phyloP scores from a whole-genome alignment of 2,888 invertebrate genomes.

The Lepeophtheirus nordmannii region DNA sequence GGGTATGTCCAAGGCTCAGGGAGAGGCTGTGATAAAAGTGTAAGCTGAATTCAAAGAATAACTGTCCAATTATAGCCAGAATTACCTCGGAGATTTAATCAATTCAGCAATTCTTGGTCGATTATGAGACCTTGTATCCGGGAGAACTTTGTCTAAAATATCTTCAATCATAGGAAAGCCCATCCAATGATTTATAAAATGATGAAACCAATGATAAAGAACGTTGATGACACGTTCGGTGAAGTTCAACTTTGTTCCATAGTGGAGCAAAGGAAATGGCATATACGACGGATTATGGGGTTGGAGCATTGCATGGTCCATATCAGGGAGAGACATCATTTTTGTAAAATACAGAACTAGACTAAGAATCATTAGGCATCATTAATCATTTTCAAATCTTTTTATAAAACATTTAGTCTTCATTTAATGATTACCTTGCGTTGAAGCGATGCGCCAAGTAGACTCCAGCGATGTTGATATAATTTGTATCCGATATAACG shows the following conservation, averaged over 20 bases:
- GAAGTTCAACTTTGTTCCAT: not conserved
- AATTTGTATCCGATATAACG: not conserved
- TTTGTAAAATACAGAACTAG: not conserved
- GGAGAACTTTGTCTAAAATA: not conserved
- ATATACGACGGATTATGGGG: constrained; percentile 6
- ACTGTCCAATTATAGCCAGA: not conserved
- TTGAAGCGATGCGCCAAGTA: not conserved
- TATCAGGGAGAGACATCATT: not conserved
- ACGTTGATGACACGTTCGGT: not conserved
- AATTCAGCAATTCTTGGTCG: not conserved
- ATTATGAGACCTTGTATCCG: not conserved
- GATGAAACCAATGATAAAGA: not conserved
- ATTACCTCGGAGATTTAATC: constrained; percentile 1
- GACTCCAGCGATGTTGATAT: not conserved
- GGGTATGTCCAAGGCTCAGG: constrained; percentile 5
- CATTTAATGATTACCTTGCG: not conserved
- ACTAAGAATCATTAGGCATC: not conserved
- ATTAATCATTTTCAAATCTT: too few relatives aligned
- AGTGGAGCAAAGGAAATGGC: not conserved
- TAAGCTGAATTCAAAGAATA: too few relatives aligned
- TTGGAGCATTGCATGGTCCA: not conserved
- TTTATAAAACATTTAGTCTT: too few relatives aligned
- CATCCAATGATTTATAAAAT: not conserved
- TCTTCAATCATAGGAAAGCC: not conserved
- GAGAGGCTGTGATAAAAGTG: constrained; percentile 2